Conservation (phyloP, 2,113 vertebrate genomes). For the Pontoporia blainvillei region DNA sequence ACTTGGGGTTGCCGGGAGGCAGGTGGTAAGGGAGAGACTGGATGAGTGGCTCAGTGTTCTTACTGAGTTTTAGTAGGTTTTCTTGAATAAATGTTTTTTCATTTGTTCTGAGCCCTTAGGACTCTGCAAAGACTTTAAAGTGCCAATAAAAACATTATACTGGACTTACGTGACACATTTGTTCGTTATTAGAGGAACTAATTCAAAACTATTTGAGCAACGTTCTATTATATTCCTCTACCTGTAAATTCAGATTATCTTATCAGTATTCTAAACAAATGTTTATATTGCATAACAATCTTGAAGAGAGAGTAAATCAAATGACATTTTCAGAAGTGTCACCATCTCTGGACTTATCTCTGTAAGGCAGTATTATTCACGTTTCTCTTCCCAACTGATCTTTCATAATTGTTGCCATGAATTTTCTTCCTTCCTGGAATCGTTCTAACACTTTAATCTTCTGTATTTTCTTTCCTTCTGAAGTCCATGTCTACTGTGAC, state of each 20-base stretch:
- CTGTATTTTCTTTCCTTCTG: not conserved
- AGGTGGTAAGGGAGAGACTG: not conserved
- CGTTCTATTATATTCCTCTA: slow-evolving; percentile 30
- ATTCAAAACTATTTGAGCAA: slow-evolving; percentile 41
- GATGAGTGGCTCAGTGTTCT: not conserved
- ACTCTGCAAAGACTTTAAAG: slow-evolving; percentile 17
- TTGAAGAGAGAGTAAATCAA: not conserved
- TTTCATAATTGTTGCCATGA: slow-evolving; percentile 3
- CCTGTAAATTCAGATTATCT: slow-evolving; percentile 35
- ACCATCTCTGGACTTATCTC: not conserved
- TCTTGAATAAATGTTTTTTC: not conserved
- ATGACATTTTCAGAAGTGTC: not conserved
- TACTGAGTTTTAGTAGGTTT: not conserved
- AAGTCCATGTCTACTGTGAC: not conserved
- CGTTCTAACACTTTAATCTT: not conserved
- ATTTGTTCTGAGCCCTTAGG: not conserved
- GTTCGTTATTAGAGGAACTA: slow-evolving; percentile 63
- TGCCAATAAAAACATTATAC: slow-evolving; percentile 74
- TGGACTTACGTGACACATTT: slow-evolving; percentile 68
- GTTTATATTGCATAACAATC: not conserved
- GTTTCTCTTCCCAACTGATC: not conserved
- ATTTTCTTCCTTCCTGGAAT: not conserved
- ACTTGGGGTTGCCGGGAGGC: not conserved
- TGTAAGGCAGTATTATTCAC: not conserved
- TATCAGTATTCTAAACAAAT: slow-evolving; percentile 4